Evolutionary conservation across 2,797 vertebrate species (phyloP).

Genomic region (Mus caroli): DNA sequence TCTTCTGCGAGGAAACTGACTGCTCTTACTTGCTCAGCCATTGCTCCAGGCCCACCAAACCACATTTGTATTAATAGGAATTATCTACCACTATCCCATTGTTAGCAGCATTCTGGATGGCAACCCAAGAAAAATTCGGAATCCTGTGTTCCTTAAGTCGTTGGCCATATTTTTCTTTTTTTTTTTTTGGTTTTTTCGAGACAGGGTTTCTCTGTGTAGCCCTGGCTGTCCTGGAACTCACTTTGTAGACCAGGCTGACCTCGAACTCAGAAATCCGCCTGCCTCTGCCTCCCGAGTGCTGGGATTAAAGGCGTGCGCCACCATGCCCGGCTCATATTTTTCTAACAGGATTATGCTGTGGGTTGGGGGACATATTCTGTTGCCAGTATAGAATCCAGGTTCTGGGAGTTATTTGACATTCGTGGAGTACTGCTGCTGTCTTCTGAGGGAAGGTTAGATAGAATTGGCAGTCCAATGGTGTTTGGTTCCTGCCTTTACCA

Average conservation of each 20-base stretch:
- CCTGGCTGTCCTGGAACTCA: no score
- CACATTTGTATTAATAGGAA: slow-evolving; percentile 59
- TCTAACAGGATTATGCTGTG: slow-evolving; percentile 16
- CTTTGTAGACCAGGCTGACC: no score
- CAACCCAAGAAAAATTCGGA: slow-evolving; percentile 71
- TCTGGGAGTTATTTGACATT: slow-evolving; percentile 21
- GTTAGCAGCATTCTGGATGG: slow-evolving; percentile 40
- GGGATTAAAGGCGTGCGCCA: no score
- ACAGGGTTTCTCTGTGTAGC: no score
- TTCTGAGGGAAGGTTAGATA: background rate
- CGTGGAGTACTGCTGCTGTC: background rate
- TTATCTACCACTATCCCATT: slow-evolving; percentile 28
- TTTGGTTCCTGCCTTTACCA: background rate
- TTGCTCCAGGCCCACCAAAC: background rate
- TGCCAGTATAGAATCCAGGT: slow-evolving; percentile 46
- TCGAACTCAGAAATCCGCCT: no score
- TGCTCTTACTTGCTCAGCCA: background rate
- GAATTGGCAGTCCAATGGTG: background rate
- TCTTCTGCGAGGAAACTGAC: background rate
- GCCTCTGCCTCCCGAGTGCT: no score
- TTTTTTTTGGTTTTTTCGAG: no score
- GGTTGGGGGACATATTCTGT: slow-evolving; percentile 35
- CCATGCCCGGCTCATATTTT: no score
- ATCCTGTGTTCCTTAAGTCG: slow-evolving; percentile 65
- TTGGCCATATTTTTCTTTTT: slow-evolving; percentile 71